Percentiles rank a stretch among this genome's conserved stretches.
These are phyloP conservation scores for Sabatieria punctata DNA, from an alignment of 2,888 invertebrate genomes.

Conservation along the genomic window DNA sequence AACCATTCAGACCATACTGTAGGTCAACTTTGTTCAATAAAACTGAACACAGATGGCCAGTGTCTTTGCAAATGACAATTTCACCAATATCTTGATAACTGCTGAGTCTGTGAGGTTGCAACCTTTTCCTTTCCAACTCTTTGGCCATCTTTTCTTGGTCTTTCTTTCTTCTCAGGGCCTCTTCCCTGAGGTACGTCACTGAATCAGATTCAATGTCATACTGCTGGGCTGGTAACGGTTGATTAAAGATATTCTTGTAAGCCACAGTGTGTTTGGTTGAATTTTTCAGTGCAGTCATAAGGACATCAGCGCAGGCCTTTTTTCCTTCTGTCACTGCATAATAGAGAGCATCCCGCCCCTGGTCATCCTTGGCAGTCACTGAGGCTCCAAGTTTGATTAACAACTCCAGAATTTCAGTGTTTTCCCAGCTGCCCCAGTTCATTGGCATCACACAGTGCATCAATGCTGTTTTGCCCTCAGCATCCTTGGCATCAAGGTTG, in stretches of 20 bases:
- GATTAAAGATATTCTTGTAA: background rate
- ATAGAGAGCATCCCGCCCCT: background rate
- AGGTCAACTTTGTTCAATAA: constrained; percentile 39
- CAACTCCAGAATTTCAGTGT: constrained; percentile 30
- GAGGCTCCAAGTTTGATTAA: constrained; percentile 14
- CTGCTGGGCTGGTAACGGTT: background rate
- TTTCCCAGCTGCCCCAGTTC: constrained; percentile 32
- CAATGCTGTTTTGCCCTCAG: constrained; percentile 31
- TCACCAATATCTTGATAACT: constrained; percentile 16
- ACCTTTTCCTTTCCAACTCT: background rate
- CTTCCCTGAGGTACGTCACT: background rate
- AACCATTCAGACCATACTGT: constrained; percentile 34
- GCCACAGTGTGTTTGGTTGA: background rate
- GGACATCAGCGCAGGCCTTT: background rate
- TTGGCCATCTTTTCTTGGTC: background rate
- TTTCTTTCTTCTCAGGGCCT: background rate
- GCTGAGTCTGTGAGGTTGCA: constrained; percentile 15
- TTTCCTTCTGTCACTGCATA: background rate
- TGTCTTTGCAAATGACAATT: constrained; percentile 16
- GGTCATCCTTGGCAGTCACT: background rate
- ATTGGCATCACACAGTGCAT: constrained; percentile 33
- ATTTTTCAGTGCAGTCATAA: background rate
- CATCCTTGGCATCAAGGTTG: constrained; percentile 26
- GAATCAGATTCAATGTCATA: background rate
- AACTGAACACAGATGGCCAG: constrained; percentile 23